A percentile compares a stretch with the other conserved stretches of the same genome.
These are phyloP conservation scores for Chaetophractus vellerosus DNA, from an alignment of 2,797 vertebrate species.

Conservation along the genomic window DNA sequence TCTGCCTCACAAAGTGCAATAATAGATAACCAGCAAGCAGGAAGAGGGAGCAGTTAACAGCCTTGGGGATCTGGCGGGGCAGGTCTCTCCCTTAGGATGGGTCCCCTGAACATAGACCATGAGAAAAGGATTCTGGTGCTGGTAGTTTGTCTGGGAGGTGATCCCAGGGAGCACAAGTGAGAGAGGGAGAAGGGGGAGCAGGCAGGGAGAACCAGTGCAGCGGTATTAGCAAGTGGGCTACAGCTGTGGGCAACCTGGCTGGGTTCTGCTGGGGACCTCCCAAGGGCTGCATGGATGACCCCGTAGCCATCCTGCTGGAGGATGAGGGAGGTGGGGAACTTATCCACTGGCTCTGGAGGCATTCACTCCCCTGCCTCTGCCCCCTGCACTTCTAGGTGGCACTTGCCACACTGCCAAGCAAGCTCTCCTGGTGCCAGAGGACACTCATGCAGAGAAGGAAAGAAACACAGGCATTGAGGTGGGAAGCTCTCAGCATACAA, in stretches of 20 bases:
- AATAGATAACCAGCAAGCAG: not conserved
- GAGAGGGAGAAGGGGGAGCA: not conserved
- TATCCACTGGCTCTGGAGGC: not conserved
- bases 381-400: not conserved
- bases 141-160: not conserved
- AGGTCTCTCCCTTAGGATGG: not conserved
- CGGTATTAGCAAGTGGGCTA: rapidly evolving
- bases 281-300: not conserved
- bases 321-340: too few relatives aligned
- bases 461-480: not conserved
- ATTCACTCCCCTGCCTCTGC: not conserved
- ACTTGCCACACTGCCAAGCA: not conserved
- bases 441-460: not conserved
- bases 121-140: not conserved
- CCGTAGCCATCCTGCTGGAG: not conserved
- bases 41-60: not conserved
- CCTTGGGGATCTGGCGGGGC: not conserved
- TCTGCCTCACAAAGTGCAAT: not conserved
- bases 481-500: not conserved
- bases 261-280: not conserved
- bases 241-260: rapidly evolving
- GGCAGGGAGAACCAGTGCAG: not conserved
- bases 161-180: not conserved
- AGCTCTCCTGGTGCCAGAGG: not conserved
- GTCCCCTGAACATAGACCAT: not conserved